Base-by-base conservation (phyloP, 23 tunicate species). In the Oikopleura albicans region DNA sequence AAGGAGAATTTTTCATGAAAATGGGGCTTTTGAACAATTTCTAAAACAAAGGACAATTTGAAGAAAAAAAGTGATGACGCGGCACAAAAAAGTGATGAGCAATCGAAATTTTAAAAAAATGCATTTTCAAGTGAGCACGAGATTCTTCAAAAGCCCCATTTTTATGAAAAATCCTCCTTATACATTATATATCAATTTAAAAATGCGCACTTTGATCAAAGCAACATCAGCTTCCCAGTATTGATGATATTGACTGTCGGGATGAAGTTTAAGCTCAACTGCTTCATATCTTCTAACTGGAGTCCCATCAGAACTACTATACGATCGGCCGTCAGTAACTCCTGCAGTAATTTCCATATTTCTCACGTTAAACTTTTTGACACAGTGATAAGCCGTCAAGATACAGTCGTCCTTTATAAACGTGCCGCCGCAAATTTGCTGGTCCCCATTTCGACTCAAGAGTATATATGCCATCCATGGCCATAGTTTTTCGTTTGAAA, bases 371-470 rank as follows among this genome's bases (percentile, higher is more conserved):
- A 49, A 71, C 28, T 71, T 37, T 12, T 71, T 71, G 79, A 71
- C 37, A 31, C 79, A 71, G 35, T 71, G 79, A 71, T 71, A 71
- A 71, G 79, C 79, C 28, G 79, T 71, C 2, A 71, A 12, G 37
- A 71, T 71, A 34, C 35, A 12, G 33, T 71, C 35, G 4, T 31
- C 4, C 37, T 34, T 22, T 4, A 71, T 37, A 71, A 71, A 71
- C 35, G 79, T 29, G 27, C 79, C 79, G 28, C 79, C 35, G 31
- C 79, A 71, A 71, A 12, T 27, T 31, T 16, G 79, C 2, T 4
- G 33, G 79, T 71, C 37, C 4, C 27, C 79, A 71, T 49, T 49
- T 49, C 22, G 12, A 22, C 16, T 8, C 22, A 71, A 16, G 4
- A 29, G 2, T 2, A 71, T 71, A 71, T 71, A 29, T 16, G 79